Conservation (phyloP, 2,113 vertebrate genomes). For the Brachypodius melanocephalos region DNA sequence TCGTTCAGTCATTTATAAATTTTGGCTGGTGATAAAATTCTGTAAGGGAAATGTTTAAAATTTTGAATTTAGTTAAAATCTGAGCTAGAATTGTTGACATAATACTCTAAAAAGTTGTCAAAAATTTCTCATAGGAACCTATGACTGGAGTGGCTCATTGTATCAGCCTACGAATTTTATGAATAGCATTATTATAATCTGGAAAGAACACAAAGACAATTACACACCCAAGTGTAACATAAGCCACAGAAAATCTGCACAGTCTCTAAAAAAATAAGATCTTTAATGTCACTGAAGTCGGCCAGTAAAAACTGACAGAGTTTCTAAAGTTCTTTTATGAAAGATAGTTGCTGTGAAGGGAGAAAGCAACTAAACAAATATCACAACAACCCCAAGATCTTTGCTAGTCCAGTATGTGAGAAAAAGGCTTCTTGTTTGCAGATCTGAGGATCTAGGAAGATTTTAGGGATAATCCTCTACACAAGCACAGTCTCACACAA, state of each 20-base stretch:
- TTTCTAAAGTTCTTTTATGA: background rate
- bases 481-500: background rate
- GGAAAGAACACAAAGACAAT: background rate
- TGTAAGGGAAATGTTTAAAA: background rate
- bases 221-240: background rate
- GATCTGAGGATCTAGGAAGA: background rate
- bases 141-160: background rate
- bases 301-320: background rate
- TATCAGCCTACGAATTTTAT: background rate
- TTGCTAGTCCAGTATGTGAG: background rate
- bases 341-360: background rate
- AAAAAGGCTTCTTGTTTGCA: background rate
- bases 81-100: background rate
- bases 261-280: background rate
- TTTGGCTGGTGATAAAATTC: background rate
- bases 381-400: background rate
- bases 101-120: background rate
- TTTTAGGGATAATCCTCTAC: background rate
- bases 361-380: background rate
- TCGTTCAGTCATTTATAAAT: background rate
- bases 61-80: background rate
- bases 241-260: background rate
- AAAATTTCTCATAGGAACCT: background rate
- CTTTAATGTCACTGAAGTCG: background rate
- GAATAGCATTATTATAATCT: background rate